Evolutionary conservation across 2,888 invertebrate species (phyloP).

Genomic region (Anorthoa munda): DNA sequence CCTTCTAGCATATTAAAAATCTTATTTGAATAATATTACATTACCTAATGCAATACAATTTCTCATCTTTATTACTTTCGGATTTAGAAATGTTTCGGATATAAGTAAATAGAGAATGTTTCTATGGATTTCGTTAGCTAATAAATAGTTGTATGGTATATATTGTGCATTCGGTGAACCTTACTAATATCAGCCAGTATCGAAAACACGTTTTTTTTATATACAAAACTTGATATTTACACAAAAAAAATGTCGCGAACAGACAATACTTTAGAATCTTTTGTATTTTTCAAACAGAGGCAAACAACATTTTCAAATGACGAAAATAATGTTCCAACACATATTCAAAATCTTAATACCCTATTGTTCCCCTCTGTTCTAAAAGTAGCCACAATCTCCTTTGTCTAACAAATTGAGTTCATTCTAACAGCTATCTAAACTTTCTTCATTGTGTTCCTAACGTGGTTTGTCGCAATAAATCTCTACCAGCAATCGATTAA

Average conservation of each 20-base stretch:
- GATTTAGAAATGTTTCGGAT: background rate
- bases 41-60: conserved; percentile 5
- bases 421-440: conserved; percentile 46
- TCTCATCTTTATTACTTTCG: background rate
- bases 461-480: conserved; percentile 45
- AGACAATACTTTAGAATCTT: background rate
- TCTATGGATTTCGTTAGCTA: too few species aligned
- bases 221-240: too few species aligned
- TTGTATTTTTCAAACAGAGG: background rate
- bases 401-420: conserved; percentile 41
- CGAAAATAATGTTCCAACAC: conserved; percentile 1
- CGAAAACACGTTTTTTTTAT: too few species aligned
- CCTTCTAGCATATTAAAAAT: conserved; percentile 34
- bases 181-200: too few species aligned
- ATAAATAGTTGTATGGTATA: too few species aligned
- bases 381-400: conserved; percentile 20
- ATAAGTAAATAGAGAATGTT: background rate
- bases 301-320: background rate
- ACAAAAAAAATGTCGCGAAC: too few species aligned
- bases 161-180: too few species aligned
- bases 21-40: conserved; percentile 29
- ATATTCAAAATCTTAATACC: conserved; percentile 11
- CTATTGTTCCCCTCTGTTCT: background rate
- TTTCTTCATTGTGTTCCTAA: conserved; percentile 39
- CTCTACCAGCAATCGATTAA: conserved; percentile 38